Percentiles rank a stretch among this genome's conserved stretches.
phyloP scores from a whole-genome alignment of 2,797 vertebrate species.

The Siniperca obscura region DNA sequence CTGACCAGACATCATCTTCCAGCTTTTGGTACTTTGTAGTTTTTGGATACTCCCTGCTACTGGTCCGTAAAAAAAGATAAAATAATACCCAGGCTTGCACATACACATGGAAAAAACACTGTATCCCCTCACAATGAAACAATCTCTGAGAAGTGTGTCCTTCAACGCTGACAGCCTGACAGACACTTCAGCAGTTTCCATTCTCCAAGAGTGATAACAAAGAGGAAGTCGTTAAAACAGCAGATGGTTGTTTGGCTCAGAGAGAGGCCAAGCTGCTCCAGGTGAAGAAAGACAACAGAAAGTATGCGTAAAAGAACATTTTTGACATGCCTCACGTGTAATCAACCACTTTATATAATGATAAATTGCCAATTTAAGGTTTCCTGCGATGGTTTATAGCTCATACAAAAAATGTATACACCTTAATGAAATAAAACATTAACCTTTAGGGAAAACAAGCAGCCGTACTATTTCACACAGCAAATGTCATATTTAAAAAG shows the following conservation, averaged over 20 bases:
- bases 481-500: background rate
- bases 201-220: conserved; percentile 51
- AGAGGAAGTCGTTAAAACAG: conserved; percentile 45
- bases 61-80: background rate
- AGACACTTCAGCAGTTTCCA: conserved; percentile 33
- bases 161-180: conserved; percentile 6
- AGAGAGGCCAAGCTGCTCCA: background rate
- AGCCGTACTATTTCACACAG: background rate
- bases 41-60: background rate
- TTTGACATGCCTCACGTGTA: background rate
- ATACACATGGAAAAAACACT: conserved; percentile 13
- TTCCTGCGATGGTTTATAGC: background rate
- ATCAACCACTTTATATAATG: background rate
- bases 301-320: background rate
- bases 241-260: conserved; percentile 30
- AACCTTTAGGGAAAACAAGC: too few relatives aligned
- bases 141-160: background rate
- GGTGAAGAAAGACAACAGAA: conserved; percentile 3
- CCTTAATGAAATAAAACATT: background rate
- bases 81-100: background rate
- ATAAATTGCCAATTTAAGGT: background rate
- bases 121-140: background rate
- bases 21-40: background rate
- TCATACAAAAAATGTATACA: background rate
- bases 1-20: background rate